phyloP scores from a whole-genome alignment of 2,113 vertebrate species.

The Amphiprion percula region DNA sequence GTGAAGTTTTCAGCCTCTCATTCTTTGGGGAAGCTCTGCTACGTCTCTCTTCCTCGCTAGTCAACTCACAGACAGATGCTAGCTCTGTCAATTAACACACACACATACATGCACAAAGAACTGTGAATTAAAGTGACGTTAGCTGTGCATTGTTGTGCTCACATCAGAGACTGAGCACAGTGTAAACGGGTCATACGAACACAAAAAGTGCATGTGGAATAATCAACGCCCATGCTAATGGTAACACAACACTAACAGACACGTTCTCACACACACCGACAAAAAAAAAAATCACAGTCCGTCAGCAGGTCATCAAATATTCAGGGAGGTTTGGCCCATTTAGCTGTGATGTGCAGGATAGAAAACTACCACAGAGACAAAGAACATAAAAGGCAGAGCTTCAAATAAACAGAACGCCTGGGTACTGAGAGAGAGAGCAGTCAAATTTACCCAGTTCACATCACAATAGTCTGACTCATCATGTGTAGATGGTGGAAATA shows the following conservation, averaged over 20 bases:
- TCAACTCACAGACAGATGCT: neutral
- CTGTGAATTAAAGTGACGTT: neutral
- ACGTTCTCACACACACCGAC: neutral
- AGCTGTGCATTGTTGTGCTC: neutral
- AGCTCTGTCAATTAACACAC: no score
- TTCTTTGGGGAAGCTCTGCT: constrained; percentile 26
- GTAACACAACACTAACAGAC: neutral
- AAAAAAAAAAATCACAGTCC: constrained; percentile 32
- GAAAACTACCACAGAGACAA: neutral
- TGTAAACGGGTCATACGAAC: constrained; percentile 30
- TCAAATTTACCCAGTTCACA: neutral
- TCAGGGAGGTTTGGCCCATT: constrained; percentile 49
- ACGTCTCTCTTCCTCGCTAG: neutral
- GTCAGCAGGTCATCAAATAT: constrained; percentile 51
- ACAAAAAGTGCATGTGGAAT: neutral
- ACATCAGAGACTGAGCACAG: neutral
- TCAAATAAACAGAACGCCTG: neutral
- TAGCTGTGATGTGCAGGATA: constrained; percentile 5
- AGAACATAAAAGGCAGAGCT: neutral
- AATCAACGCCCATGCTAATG: no score
- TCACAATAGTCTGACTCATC: no score
- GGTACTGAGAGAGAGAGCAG: neutral
- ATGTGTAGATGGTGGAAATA: no score
- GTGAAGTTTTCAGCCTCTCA: constrained; percentile 29
- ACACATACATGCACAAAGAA: neutral